These are phyloP conservation scores for Unio pictorum DNA, from an alignment of 2,888 invertebrate genomes.

Conservation along the genomic window DNA sequence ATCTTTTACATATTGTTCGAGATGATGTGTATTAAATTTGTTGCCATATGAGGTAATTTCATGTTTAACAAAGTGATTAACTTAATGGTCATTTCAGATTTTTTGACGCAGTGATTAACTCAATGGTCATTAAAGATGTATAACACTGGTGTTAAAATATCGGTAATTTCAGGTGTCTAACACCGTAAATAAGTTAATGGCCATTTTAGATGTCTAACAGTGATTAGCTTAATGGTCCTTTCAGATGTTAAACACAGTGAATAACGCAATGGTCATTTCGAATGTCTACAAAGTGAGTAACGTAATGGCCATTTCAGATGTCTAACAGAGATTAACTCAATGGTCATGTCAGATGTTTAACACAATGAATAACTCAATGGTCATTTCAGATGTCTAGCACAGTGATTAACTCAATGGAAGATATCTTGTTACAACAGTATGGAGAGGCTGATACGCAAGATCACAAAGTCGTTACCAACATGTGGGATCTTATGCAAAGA, in stretches of 20 bases:
- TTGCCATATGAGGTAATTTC: neutral
- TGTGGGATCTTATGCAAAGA: constrained; percentile 45
- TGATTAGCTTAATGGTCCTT: no score
- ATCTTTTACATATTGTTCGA: no score
- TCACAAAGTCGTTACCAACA: constrained; percentile 39
- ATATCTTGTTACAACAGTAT: constrained; percentile 34
- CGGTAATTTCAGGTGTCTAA: neutral
- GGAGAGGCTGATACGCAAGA: constrained; percentile 31
- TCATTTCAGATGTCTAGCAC: constrained; percentile 35
- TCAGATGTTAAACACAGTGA: neutral
- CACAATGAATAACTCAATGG: constrained; percentile 24
- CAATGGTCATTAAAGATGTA: no score
- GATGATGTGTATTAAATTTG: no score
- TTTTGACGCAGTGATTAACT: no score
- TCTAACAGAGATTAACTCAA: constrained; percentile 28
- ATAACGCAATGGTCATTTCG: constrained; percentile 6
- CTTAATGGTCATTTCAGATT: no score
- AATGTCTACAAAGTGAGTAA: constrained; percentile 36
- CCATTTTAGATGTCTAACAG: neutral
- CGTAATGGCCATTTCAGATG: constrained; percentile 29
- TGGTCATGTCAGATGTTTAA: constrained; percentile 27
- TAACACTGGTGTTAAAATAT: neutral
- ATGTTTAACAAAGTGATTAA: constrained; percentile 2
- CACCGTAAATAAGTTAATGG: neutral
- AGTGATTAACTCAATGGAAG: constrained; percentile 40